These are phyloP conservation scores for Tenthredo mesomela DNA, from an alignment of 2,888 invertebrate species.

Conservation along the genomic window DNA sequence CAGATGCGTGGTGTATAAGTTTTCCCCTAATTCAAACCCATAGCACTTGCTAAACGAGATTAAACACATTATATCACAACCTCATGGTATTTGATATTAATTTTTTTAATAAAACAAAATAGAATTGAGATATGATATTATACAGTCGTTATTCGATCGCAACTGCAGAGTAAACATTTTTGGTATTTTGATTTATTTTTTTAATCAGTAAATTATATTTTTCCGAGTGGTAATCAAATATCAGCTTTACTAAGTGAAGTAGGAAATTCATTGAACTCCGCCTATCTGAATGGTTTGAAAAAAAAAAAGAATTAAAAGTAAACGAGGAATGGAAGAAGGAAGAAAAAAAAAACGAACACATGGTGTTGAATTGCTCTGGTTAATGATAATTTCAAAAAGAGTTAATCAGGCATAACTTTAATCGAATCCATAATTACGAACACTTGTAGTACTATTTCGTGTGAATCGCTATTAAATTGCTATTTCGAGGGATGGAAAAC, in stretches of 20 bases:
- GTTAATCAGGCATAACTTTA: neutral
- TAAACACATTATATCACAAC: neutral
- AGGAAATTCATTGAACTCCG: neutral
- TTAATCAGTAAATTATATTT: neutral
- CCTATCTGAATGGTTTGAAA: neutral
- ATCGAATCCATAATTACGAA: constrained; percentile 3
- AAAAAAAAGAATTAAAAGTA: neutral
- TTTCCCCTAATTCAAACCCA: neutral
- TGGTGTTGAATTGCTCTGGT: neutral
- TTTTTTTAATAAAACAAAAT: neutral
- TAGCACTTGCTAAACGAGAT: neutral
- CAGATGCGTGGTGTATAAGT: constrained; percentile 1
- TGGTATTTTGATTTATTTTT: too few species aligned
- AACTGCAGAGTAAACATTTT: neutral
- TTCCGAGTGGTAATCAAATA: neutral
- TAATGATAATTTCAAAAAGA: neutral
- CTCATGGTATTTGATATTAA: neutral
- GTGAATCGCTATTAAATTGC: neutral
- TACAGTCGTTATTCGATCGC: neutral
- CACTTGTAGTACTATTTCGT: neutral
- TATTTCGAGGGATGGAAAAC: neutral
- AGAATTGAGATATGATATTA: too few species aligned
- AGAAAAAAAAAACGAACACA: neutral
- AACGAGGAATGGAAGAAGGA: neutral
- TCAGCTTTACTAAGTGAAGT: neutral